Conservation (phyloP, 1,140 invertebrate genomes). For the Hypsibius dujardini region DNA sequence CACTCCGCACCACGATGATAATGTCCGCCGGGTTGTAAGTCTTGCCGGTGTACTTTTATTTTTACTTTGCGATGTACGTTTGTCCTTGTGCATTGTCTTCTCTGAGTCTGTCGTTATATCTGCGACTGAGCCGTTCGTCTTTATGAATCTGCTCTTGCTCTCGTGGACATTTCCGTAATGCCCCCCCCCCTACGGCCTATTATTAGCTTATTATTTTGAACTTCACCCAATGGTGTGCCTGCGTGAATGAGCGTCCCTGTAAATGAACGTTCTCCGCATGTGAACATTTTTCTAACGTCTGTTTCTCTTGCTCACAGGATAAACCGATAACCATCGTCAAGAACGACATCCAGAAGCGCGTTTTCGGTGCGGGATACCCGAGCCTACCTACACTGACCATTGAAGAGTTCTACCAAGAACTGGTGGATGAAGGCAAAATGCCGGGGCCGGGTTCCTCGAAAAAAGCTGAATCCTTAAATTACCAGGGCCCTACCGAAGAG, state of each 20-base stretch:
- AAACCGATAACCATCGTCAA: slow-evolving; percentile 81
- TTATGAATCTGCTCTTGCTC: too few relatives aligned
- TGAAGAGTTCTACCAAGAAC: slow-evolving; percentile 82
- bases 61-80: neutral
- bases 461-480: slow-evolving; percentile 3
- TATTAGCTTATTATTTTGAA: too few relatives aligned
- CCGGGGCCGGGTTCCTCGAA: slow-evolving; percentile 19
- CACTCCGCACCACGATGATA: neutral
- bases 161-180: too few relatives aligned
- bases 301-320: neutral
- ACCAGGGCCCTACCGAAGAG: slow-evolving; percentile 5
- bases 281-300: too few relatives aligned
- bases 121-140: too few relatives aligned
- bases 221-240: too few relatives aligned
- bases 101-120: too few relatives aligned
- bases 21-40: neutral
- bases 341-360: slow-evolving; percentile 69
- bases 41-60: neutral
- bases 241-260: too few relatives aligned
- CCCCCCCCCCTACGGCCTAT: too few relatives aligned
- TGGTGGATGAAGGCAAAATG: slow-evolving; percentile 56
- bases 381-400: slow-evolving; percentile 74
- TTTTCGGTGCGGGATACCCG: slow-evolving; percentile 85
- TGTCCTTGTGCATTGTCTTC: neutral
- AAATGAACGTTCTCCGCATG: too few relatives aligned